Percentiles rank a stretch among this genome's conserved stretches.
Evolutionary conservation across 2,797 vertebrate genomes (phyloP).

Genomic region (Rhinophrynus dorsalis): DNA sequence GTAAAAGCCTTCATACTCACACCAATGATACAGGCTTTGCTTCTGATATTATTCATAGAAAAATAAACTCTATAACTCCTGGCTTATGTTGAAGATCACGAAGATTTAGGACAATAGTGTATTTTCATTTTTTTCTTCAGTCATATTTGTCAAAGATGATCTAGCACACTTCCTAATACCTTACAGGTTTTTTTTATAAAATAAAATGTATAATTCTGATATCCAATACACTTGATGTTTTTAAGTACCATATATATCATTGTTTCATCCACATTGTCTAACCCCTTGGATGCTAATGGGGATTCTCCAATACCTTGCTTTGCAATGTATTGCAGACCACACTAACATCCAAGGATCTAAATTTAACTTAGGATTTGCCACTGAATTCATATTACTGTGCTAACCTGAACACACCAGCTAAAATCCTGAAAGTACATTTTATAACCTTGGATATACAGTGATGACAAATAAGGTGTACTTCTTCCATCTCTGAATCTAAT

Average conservation of each 20-base stretch:
- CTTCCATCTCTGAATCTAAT: constrained; percentile 12
- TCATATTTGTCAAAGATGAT: background rate
- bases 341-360: no score
- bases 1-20: background rate
- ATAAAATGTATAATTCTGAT: background rate
- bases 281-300: no score
- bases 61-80: background rate
- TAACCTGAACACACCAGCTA: no score
- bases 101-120: background rate
- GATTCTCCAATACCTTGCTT: no score
- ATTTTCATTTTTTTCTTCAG: background rate
- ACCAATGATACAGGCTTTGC: background rate
- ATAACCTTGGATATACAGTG: constrained; percentile 29
- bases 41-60: constrained; percentile 15
- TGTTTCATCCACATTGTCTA: no score
- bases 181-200: background rate
- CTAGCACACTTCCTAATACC: background rate
- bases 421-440: constrained; percentile 27
- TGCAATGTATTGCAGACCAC: no score
- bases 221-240: background rate
- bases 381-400: no score
- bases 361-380: no score
- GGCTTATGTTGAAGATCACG: background rate
- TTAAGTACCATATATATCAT: no score
- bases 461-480: constrained; percentile 19